Evolutionary conservation across 2,113 vertebrate species (phyloP), one percentile per base, ranked within the genome.

Genomic region (Rutilus rutilus): DNA sequence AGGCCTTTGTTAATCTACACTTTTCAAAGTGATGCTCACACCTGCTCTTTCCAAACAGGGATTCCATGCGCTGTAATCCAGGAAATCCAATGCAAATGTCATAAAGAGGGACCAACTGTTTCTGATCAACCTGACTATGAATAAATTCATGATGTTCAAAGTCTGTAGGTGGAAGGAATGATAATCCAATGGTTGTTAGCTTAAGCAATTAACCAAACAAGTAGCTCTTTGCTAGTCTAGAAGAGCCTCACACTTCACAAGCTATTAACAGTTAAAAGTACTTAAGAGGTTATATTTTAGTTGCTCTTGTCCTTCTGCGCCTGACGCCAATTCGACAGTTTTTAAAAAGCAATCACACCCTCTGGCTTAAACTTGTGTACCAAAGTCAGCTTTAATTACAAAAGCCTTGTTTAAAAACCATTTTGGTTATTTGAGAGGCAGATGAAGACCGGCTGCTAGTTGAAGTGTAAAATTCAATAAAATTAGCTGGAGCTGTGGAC

Each of bases 171-270:
- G 77, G 83, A 88, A 86, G 84, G 25, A 91, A 91, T 89, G 86
- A 88, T 90, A 89, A 88, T 89, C 78, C 84, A 90, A 86, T 92
- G 79, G 89, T 78, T 91, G 91, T 91, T 89, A 85, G 84, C 90
- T 93, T 90, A 92, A 92, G 89, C 93, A 93, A 93, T 92, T 91
- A 93, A 88, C 85, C 88, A 94, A 85, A 90, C 88, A 92, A 87
- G 86, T 87, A 89, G 84, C 88, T 88, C 85, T 33, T 89, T 86
- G 69, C 69, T 27, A 85, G 64, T 42, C 79, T n/a, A 88, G 87
- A 90, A n/a, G 71, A 87, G 87, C 88, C 88, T 83, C 89, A 88
- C 87, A 91, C 90, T 92, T 95, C 88, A 93, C 89, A 92, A 90
- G 84, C 85, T 89, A 92, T 93, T 90, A 89, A 84, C 82, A 85